Evolutionary conservation across 2,888 invertebrate species (phyloP).

Genomic region (Embidobia sp.): DNA sequence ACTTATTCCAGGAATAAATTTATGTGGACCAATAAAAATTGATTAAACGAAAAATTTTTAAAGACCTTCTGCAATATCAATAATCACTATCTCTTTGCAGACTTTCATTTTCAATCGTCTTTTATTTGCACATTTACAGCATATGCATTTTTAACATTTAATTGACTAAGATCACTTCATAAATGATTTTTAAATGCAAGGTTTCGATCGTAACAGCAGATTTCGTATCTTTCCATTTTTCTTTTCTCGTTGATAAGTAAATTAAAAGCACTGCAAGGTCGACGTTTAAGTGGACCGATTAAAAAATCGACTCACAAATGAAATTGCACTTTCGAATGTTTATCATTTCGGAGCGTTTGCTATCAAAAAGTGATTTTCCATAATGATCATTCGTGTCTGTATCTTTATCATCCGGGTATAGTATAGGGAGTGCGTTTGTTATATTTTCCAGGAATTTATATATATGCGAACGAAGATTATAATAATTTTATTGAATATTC

Average conservation of each 20-base stretch:
- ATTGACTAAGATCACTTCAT: slow-evolving; percentile 27
- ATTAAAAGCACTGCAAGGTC: slow-evolving; percentile 44
- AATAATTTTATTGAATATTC: slow-evolving; percentile 22
- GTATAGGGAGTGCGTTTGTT: no score
- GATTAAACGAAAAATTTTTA: slow-evolving; percentile 31
- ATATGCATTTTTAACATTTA: slow-evolving; percentile 35
- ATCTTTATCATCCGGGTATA: background rate
- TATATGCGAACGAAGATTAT: slow-evolving; percentile 2
- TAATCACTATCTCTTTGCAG: slow-evolving; percentile 46
- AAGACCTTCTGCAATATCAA: slow-evolving; percentile 29
- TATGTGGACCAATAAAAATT: no score
- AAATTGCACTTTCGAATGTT: slow-evolving; percentile 29
- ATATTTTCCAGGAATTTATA: background rate
- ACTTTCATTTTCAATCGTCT: slow-evolving; percentile 56
- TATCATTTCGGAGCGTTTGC: slow-evolving; percentile 4
- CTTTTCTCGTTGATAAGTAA: slow-evolving; percentile 2
- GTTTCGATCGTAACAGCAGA: background rate
- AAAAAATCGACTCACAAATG: background rate
- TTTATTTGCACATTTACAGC: slow-evolving; percentile 41
- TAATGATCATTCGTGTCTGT: slow-evolving; percentile 6
- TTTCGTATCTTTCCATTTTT: slow-evolving; percentile 2
- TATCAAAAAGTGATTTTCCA: slow-evolving; percentile 2
- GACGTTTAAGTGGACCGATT: background rate
- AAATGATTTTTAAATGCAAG: slow-evolving; percentile 16
- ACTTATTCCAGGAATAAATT: no score